Evolutionary conservation across 2,797 vertebrate genomes (phyloP), one percentile per base, ranked within the genome.

Genomic region (Pantherophis vulpinus): DNA sequence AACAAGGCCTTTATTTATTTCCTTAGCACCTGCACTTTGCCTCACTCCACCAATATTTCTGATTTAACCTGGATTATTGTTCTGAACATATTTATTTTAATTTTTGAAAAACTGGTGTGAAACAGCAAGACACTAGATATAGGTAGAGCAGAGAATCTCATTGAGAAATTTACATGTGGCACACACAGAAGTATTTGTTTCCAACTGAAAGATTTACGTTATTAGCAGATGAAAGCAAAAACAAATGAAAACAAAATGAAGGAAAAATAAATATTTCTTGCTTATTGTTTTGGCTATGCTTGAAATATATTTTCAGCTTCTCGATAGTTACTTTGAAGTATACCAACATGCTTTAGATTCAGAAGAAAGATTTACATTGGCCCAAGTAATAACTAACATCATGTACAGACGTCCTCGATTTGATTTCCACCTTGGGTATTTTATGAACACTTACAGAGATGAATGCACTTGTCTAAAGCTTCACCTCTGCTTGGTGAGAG

Each of bases 241-340:
- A 51, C 20, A 47, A 16, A 13, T 16, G 60, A 88, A 89, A 93
- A 90, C 51, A 3, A 23, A 32, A 16, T 10, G 18, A 79, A 25
- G 37, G 16, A 47, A 47, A 47, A 94, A 88, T 10, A 54, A 92
- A 47, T 2, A 14, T 86, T 93, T 94, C 47, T 63, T 88, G 89
- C 0, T 2, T 51, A 13, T 54, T 14, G 20, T 83, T 83, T 83
- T 83, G 74, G 37, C 20, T 2, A 42, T 13, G 54, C 88, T 94
- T 74, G 90, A 61, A 83, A 58, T 91, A 93, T 92, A 47, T 91
- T 89, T 95, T 91, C 95, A 98, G 98, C 97, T 98, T 93, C 94
- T 99, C 25, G 97, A 98, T 95, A 96, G 97, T 96, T 98, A 98
- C 93, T 98, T 97, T 59, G 98, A 98, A 97, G 97, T 97, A 89